Percentiles rank a stretch among this genome's conserved stretches.
These are phyloP conservation scores for Picus viridis DNA, from an alignment of 2,797 vertebrate species.

Conservation along the genomic window DNA sequence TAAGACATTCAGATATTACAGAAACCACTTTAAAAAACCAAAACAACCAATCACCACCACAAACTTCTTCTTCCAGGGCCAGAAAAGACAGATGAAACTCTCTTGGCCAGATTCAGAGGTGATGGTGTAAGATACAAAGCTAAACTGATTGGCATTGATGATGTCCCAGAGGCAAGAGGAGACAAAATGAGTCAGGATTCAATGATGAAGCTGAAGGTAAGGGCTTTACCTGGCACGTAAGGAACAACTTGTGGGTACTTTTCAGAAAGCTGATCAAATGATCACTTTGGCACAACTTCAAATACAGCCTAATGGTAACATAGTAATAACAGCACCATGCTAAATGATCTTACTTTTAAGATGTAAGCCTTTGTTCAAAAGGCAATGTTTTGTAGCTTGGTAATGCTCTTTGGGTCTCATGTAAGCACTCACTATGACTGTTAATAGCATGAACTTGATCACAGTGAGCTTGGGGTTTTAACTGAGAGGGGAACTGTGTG, in stretches of 20 bases:
- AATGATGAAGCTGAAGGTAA: conserved; percentile 99
- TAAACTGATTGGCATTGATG: conserved; percentile 95
- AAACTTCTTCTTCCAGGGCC: conserved; percentile 71
- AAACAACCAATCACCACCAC: no score
- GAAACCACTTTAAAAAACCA: no score
- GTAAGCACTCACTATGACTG: not conserved
- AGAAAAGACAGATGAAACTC: conserved; percentile 94
- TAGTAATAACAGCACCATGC: not conserved
- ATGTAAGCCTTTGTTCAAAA: not conserved
- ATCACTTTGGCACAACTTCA: not conserved
- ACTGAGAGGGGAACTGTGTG: fast-evolving
- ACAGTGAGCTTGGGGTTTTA: not conserved
- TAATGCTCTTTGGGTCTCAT: not conserved
- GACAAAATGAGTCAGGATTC: conserved; percentile 99
- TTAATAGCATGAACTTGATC: not conserved
- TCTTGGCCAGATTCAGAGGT: conserved; percentile 92
- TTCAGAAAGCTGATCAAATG: not conserved
- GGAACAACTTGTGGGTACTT: not conserved
- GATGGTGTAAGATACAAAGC: conserved; percentile 96
- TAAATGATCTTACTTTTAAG: not conserved
- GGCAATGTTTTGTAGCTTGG: not conserved
- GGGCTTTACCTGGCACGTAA: not conserved
- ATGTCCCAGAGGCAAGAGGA: conserved; percentile 92
- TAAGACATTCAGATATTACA: no score
- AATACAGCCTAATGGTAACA: not conserved